Base-by-base conservation (phyloP, 2,113 vertebrate genomes). In the Nycticorax nycticorax region DNA sequence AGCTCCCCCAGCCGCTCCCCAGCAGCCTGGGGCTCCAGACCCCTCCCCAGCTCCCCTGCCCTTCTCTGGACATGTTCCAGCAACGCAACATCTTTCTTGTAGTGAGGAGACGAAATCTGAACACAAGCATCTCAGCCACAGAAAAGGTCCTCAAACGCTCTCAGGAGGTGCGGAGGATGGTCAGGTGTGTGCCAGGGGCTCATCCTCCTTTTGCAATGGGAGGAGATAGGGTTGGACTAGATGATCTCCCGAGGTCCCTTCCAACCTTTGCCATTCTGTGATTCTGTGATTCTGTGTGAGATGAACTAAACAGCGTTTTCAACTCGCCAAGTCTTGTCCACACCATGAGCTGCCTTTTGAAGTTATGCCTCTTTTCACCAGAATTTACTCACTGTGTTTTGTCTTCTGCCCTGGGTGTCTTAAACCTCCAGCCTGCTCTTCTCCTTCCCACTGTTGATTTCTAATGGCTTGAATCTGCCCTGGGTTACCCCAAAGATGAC, bases 241-340 rank as follows among this genome's bases (percentile, higher is more conserved):
- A 41, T 41, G 39, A 41, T 41, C 39, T 41, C 39, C 39, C 12
- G 39, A 41, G 39, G 39, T 41, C 39, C 39, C 39, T 41, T 12
- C 39, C 39, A 41, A 41, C 39, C 39, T 41, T 41, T 41, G 39
- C 39, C 39, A 41, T 41, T 41, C 39, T 39, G 39, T 39, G 9
- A 39, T 39, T 39, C 39, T 41, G 39, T 41, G 39, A 41, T 41
- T 41, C 39, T 41, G 39, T 41, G 12, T 41, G 17, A 10, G 5
- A 35, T 52, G 27, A 71, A 27, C 7, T 35, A 27, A 77, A 57
- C 3, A 66, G 27, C 6, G 4, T 62, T 80, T 89, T 63, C 45
- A 71, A 8, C 30, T 81, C 0, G 0, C 27, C 39, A 56, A 13
- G 30, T 39, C 33, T 66, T 69, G 35, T 52, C 35, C 0, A 3